Base-by-base conservation (phyloP, 2,888 invertebrate genomes). In the Odontocerum albicorne region DNA sequence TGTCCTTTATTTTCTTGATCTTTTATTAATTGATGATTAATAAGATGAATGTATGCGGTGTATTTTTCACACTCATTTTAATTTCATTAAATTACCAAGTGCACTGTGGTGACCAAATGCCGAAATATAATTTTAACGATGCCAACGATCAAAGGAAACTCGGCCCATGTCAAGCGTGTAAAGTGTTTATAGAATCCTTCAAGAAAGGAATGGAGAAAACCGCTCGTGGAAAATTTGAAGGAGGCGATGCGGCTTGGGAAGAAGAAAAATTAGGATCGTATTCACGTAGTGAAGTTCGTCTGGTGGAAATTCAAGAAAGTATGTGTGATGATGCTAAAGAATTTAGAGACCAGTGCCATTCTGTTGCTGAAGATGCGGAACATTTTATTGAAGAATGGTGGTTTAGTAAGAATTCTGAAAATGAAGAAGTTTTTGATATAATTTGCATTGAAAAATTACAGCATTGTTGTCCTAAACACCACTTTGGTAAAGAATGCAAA, bases 181-280 rank as follows among this genome's bases (percentile, higher is more conserved):
- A 81, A 67, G 68, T 83, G 61, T 81, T 91, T 47, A 80, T 86
- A 2, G 83, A 86, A 21, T 92, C 92, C 1, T 91, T 93, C 65
- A 82, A 85, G 67, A 82, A 82, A 84, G 94, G 92, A 2, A 74
- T 96, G 62, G 87, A 88, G 59, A 81, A 82, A 62, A 96, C 95
- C 0, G 77, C 86, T n/a, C 83, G 91, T 64, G 90, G 89, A 8
- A 92, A 93, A 70, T 94, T 89, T 72, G 95, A 92, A 64, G 96
- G 96, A 2, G 96, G 96, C 1, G 95, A 96, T 69, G 85, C 93
- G 0, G 92, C 91, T 3, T 96, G 95, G 93, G 96, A 96, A 68
- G 92, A 93, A 69, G 87, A 92, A 66, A 91, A 92, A 64, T 72
- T 92, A 47, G 85, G 86, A 45, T 84, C 86, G 1, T 96, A 95